Percentiles rank a stretch among this genome's conserved stretches.
phyloP scores from a whole-genome alignment of 2,888 invertebrate genomes.

The Mimas tiliae region DNA sequence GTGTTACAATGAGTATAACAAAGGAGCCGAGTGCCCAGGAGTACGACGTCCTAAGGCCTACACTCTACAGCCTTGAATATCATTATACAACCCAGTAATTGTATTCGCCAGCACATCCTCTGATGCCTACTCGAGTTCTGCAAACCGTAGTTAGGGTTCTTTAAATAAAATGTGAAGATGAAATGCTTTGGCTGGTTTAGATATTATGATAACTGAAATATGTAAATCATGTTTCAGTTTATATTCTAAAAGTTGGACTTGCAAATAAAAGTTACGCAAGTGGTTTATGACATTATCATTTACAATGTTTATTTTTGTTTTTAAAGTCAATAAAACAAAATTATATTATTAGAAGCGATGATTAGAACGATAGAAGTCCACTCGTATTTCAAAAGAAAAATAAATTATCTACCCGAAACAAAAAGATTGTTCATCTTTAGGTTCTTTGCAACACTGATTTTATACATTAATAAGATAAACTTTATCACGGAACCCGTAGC shows the following conservation, averaged over 20 bases:
- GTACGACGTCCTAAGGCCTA: conserved; percentile 37
- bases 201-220: too few relatives aligned
- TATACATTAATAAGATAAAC: neutral
- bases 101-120: conserved; percentile 51
- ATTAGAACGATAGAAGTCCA: too few relatives aligned
- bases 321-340: too few relatives aligned
- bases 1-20: conserved; percentile 36
- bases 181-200: neutral
- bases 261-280: too few relatives aligned
- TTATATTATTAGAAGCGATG: too few relatives aligned
- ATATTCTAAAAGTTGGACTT: too few relatives aligned
- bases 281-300: too few relatives aligned
- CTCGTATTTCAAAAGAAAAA: too few relatives aligned
- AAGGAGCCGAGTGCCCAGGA: conserved; percentile 37
- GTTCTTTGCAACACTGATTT: too few relatives aligned
- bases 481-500: neutral
- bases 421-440: neutral
- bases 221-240: too few relatives aligned
- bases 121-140: conserved; percentile 33
- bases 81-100: conserved; percentile 41
- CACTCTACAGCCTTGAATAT: conserved; percentile 39
- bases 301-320: too few relatives aligned
- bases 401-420: neutral
- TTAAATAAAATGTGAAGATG: neutral
- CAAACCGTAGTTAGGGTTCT: neutral